A percentile compares a stretch with the other conserved stretches of the same genome.
These are phyloP conservation scores for Drosophila insularis DNA, from an alignment of 1,140 invertebrate species.

Conservation along the genomic window DNA sequence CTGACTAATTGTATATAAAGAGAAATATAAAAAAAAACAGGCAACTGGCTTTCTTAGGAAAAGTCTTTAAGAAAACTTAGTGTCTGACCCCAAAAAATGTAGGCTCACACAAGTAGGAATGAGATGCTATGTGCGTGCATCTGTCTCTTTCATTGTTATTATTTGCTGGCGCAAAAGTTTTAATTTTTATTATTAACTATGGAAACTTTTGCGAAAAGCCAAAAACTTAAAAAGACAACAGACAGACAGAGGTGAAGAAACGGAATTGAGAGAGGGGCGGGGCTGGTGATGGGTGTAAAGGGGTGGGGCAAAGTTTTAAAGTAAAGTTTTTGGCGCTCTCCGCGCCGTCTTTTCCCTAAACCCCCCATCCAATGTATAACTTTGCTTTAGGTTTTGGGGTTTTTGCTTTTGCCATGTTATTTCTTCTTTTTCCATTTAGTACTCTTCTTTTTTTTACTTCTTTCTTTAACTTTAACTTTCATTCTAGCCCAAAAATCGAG, in stretches of 20 bases:
- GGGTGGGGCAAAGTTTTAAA: conserved; percentile 73
- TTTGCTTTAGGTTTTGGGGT: conserved; percentile 80
- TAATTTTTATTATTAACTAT: conserved; percentile 82
- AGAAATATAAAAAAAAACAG: neutral
- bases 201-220: conserved; percentile 69
- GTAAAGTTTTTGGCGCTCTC: conserved; percentile 74
- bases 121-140: conserved; percentile 25
- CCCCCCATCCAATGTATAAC: conserved; percentile 52
- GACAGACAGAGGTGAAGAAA: conserved; percentile 51
- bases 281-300: conserved; percentile 1
- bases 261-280: conserved; percentile 51
- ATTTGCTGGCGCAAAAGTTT: conserved; percentile 80
- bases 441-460: conserved; percentile 16
- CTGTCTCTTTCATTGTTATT: conserved; percentile 74
- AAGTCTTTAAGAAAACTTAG: conserved; percentile 29
- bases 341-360: conserved; percentile 2
- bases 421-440: conserved; percentile 44
- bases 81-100: conserved; percentile 55
- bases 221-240: conserved; percentile 76
- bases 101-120: conserved; percentile 29
- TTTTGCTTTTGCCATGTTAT: conserved; percentile 43
- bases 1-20: neutral
- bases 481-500: conserved; percentile 76
- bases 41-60: conserved; percentile 20
- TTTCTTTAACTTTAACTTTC: conserved; percentile 56